These are phyloP conservation scores for Acanthosepion esculentum DNA, from an alignment of 2,888 invertebrate genomes.

Conservation along the genomic window DNA sequence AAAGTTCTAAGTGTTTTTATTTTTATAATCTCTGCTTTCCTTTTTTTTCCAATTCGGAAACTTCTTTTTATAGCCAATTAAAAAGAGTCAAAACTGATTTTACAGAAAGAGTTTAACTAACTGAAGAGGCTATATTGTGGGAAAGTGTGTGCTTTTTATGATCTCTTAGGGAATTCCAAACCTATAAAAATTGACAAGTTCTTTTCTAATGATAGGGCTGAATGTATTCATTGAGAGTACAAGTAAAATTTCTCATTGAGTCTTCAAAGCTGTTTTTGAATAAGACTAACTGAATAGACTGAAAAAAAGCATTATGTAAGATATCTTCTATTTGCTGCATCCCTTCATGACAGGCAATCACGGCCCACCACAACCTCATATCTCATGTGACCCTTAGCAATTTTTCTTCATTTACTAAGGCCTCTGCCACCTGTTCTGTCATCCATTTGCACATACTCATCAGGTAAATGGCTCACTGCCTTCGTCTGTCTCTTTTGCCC, in stretches of 20 bases:
- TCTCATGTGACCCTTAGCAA: too few species aligned
- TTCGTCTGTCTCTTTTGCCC: too few species aligned
- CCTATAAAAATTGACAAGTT: not conserved
- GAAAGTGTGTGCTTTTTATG: not conserved
- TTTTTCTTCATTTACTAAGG: too few species aligned
- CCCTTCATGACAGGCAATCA: too few species aligned
- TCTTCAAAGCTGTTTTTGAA: not conserved
- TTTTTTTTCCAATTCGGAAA: not conserved
- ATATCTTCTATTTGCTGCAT: too few species aligned
- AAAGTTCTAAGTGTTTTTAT: not conserved
- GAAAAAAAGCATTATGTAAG: not conserved
- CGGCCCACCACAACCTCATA: too few species aligned
- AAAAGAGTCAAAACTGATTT: not conserved
- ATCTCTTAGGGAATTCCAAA: not conserved
- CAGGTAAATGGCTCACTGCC: too few species aligned
- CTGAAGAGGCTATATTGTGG: not conserved
- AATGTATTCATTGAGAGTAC: not conserved
- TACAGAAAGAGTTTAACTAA: not conserved
- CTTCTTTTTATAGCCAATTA: not conserved
- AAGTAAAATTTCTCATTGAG: not conserved
- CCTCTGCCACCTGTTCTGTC: too few species aligned
- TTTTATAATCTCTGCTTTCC: not conserved
- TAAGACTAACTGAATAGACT: not conserved
- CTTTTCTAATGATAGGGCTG: not conserved
- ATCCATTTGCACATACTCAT: too few species aligned